Base-by-base conservation (phyloP, 37 sponge, comb jelly and placozoan genomes). In the Oscarella lobularis region DNA sequence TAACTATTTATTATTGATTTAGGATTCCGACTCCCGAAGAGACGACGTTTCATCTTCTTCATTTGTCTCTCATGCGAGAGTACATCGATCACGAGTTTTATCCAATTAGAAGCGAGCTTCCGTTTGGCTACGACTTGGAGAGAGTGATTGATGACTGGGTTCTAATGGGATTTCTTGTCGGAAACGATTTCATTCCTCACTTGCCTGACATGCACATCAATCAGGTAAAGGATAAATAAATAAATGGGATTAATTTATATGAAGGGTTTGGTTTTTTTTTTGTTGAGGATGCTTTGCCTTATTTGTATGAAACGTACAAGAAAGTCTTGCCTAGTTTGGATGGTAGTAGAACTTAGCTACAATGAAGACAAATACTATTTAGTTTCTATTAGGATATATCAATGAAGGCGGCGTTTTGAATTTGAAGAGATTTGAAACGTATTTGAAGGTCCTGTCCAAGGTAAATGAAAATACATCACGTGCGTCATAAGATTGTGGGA, bases 171-270 rank as follows among this genome's bases (percentile, higher is more conserved):
- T 97, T 90, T 67, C 87, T 97, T 9, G 99, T 93, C 1, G 99
- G 99, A 6, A 97, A 97, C 72, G 99, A 97, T 72, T 97, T 97
- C 80, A 83, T 97, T 1, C 99, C 99, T 31, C 84, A 93, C 76
- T 84, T 97, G 0, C 99, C 99, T 32, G 84, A 84, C 79, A 80
- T 94, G 81, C 94, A 97, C 73, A 97, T 97, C 33, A 83, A 88
- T 3, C 88, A 90, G 80, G 92, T 90, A n/a, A 38, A 67, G 39
- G 29, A 34, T 30, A 34, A 34, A 14, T 32, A 30, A 32, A 20
- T 29, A 68, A 4, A 29, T 5, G 35, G 31, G 71, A 68, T 68
- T 5, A 68, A 32, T 29, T 5, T 4, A 4, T 68, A 30, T 68
- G 31, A 30, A 32, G 6, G 6, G 6, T 68, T 68, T 5, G 29